Conservation (phyloP, 2,888 invertebrate genomes). For the Tenthredo notha region DNA sequence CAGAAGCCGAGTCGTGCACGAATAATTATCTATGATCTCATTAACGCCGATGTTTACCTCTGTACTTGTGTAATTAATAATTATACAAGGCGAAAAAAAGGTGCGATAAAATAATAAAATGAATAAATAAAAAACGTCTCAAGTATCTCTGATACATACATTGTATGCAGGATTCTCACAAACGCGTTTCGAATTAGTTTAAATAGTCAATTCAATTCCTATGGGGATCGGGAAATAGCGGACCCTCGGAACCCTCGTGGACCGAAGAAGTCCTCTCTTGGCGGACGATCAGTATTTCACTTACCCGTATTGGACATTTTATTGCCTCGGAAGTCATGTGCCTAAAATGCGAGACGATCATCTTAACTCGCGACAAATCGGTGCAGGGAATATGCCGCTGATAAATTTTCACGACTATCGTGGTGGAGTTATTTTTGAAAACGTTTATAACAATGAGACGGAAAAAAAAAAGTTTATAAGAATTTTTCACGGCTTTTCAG, state of each 20-base stretch:
- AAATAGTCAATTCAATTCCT: conserved; percentile 43
- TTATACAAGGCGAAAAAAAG: neutral
- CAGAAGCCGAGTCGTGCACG: conserved; percentile 1
- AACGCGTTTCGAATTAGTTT: conserved; percentile 20
- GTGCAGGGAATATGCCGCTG: neutral
- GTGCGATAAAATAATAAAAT: neutral
- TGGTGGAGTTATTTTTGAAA: neutral
- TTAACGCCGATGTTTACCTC: conserved; percentile 9
- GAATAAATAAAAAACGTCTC: neutral
- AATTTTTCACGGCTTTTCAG: neutral
- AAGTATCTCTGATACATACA: neutral
- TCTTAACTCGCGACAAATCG: conserved; percentile 7
- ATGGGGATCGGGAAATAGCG: conserved; percentile 5
- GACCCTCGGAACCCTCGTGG: conserved; percentile 36
- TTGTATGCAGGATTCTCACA: neutral
- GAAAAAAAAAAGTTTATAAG: neutral
- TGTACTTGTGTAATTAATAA: neutral
- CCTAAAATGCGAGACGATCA: conserved; percentile 28
- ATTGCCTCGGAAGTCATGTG: conserved; percentile 11
- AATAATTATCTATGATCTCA: conserved; percentile 29
- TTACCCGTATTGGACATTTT: conserved; percentile 38
- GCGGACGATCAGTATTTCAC: conserved; percentile 38
- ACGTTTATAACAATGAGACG: neutral
- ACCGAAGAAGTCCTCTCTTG: conserved; percentile 4
- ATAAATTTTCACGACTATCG: neutral